These are phyloP conservation scores for Miichthys miiuy DNA, from an alignment of 2,797 vertebrate species.

Conservation along the genomic window DNA sequence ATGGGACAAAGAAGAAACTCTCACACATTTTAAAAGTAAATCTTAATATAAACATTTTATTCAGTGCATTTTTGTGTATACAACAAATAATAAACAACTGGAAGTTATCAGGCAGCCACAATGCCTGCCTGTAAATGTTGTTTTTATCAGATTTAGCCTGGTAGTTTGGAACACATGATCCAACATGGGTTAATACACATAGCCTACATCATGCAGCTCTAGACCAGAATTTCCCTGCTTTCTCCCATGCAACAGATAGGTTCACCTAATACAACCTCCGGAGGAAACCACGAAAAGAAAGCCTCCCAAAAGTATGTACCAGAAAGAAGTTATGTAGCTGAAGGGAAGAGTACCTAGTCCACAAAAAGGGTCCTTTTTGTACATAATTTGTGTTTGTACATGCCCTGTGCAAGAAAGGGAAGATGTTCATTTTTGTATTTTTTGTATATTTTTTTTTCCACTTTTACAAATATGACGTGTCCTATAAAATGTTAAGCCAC, in stretches of 20 bases:
- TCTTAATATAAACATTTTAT: conserved; percentile 99
- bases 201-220: conserved; percentile 99
- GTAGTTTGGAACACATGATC: conserved; percentile 94
- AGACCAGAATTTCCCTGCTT: conserved; percentile 93
- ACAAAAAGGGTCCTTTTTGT: conserved; percentile 90
- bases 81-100: conserved; percentile 99
- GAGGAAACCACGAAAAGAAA: conserved; percentile 88
- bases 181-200: conserved; percentile 96
- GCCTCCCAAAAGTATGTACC: conserved; percentile 89
- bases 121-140: conserved; percentile 87
- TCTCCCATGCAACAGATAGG: conserved; percentile 99
- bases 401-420: conserved; percentile 91
- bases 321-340: conserved; percentile 86
- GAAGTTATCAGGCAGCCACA: conserved; percentile 89
- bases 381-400: conserved; percentile 88
- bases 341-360: conserved; percentile 89
- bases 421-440: conserved; percentile 72
- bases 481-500: conserved; percentile 93
- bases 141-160: conserved; percentile 85
- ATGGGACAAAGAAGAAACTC: conserved; percentile 66
- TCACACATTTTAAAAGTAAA: conserved; percentile 92
- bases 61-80: conserved; percentile 98
- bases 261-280: conserved; percentile 89
- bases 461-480: conserved; percentile 94
- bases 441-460: conserved; percentile 67